Evolutionary conservation across 2,113 vertebrate species (phyloP).

Genomic region (Tachycineta bicolor): DNA sequence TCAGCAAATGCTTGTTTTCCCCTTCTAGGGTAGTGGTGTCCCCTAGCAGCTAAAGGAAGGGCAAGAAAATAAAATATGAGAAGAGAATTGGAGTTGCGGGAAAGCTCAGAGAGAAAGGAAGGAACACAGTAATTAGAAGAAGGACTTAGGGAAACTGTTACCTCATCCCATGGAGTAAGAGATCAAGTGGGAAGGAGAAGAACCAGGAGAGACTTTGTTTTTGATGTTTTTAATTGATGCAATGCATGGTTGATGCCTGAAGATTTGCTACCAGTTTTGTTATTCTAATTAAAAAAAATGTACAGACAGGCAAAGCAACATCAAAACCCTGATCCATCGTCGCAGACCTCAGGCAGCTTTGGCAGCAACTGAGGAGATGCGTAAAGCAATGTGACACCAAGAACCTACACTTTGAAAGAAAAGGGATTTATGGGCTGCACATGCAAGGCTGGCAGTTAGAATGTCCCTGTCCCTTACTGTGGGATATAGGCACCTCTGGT

Average conservation of each 20-base stretch:
- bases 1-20: slow-evolving; percentile 22
- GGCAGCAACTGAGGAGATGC: neutral
- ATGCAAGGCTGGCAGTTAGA: neutral
- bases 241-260: slow-evolving; percentile 59
- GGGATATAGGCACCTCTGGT: neutral
- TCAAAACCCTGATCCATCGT: slow-evolving; percentile 41
- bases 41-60: slow-evolving; percentile 28
- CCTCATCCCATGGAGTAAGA: slow-evolving; percentile 42
- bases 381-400: slow-evolving; percentile 33
- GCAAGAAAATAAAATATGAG: slow-evolving; percentile 17
- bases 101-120: neutral
- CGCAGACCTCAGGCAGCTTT: slow-evolving; percentile 30
- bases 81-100: neutral
- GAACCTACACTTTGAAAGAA: neutral
- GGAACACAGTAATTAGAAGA: slow-evolving; percentile 20
- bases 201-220: slow-evolving; percentile 40
- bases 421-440: neutral
- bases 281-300: slow-evolving; percentile 59
- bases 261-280: slow-evolving; percentile 70
- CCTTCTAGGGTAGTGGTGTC: neutral
- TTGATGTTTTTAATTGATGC: slow-evolving; percentile 72
- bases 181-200: slow-evolving; percentile 54
- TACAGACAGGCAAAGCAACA: slow-evolving; percentile 52
- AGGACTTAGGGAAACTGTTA: neutral
- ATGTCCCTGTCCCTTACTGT: neutral